Percentiles rank a stretch among this genome's conserved stretches.
phyloP scores from a whole-genome alignment of 2,113 vertebrate genomes.

The Prunella himalayana region DNA sequence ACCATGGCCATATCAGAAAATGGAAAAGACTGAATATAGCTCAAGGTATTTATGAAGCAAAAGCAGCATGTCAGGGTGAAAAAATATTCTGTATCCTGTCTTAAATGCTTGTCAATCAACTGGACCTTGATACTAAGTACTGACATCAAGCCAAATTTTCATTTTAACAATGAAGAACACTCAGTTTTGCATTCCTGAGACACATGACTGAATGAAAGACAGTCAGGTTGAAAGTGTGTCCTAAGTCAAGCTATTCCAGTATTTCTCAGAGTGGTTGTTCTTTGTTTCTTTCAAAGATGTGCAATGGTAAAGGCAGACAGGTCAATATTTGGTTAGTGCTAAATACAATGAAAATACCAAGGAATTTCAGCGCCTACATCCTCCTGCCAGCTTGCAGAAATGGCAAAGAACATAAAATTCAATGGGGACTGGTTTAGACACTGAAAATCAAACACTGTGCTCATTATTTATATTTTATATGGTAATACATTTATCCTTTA shows the following conservation, averaged over 20 bases:
- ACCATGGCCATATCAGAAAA: neutral
- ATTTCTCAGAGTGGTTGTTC: neutral
- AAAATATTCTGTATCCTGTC: neutral
- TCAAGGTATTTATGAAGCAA: neutral
- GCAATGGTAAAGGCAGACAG: neutral
- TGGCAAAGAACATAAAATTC: neutral
- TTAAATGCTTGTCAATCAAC: neutral
- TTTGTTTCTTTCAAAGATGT: neutral
- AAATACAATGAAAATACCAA: neutral
- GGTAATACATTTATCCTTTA: neutral
- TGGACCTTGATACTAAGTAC: neutral
- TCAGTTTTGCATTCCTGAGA: neutral
- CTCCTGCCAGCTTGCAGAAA: neutral
- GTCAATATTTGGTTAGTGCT: slow-evolving; percentile 11
- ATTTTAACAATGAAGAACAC: neutral
- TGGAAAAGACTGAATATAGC: neutral
- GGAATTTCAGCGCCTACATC: neutral
- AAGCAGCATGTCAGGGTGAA: neutral
- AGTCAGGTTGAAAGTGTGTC: neutral
- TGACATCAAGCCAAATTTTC: neutral
- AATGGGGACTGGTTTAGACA: neutral
- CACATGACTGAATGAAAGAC: neutral
- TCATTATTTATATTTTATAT: neutral
- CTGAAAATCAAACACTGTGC: neutral
- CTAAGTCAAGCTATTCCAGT: neutral